Percentiles rank a stretch among this genome's conserved stretches.
These are phyloP conservation scores for Plagodis dolabraria DNA, from an alignment of 2,888 invertebrate species.

Conservation along the genomic window DNA sequence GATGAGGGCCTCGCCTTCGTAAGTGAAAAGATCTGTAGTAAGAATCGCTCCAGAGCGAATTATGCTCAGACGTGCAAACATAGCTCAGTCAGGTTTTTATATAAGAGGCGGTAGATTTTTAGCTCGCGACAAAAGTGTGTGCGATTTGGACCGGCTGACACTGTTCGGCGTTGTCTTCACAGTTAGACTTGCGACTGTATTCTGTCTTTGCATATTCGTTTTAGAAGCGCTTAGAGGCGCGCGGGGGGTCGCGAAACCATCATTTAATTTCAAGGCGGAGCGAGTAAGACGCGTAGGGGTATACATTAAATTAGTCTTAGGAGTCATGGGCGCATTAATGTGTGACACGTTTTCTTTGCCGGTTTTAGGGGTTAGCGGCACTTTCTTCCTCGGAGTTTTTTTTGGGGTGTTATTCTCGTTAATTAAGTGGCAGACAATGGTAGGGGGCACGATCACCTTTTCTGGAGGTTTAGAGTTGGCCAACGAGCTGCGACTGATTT, in stretches of 20 bases:
- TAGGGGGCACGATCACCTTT: constrained; percentile 1
- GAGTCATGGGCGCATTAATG: constrained; percentile 52
- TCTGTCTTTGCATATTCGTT: constrained; percentile 63
- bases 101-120: constrained; percentile 74
- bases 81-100: constrained; percentile 39
- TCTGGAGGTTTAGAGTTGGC: constrained; percentile 51
- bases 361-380: constrained; percentile 65
- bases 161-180: constrained; percentile 64
- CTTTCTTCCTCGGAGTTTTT: constrained; percentile 58
- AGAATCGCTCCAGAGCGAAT: too few species aligned
- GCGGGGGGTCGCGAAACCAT: constrained; percentile 73
- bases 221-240: constrained; percentile 71
- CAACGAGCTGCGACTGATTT: constrained; percentile 83
- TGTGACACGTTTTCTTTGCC: constrained; percentile 73
- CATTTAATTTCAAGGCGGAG: constrained; percentile 68
- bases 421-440: constrained; percentile 47
- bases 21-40: not conserved
- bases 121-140: constrained; percentile 63
- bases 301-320: constrained; percentile 59
- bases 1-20: not conserved
- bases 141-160: constrained; percentile 71
- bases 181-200: constrained; percentile 53
- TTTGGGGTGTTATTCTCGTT: constrained; percentile 55
- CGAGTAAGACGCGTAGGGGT: constrained; percentile 72
- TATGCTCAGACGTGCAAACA: constrained; percentile 12